Percentiles rank a stretch among this genome's conserved stretches.
Evolutionary conservation across 1,140 invertebrate genomes (phyloP).

Genomic region (Listronotus oregonensis): DNA sequence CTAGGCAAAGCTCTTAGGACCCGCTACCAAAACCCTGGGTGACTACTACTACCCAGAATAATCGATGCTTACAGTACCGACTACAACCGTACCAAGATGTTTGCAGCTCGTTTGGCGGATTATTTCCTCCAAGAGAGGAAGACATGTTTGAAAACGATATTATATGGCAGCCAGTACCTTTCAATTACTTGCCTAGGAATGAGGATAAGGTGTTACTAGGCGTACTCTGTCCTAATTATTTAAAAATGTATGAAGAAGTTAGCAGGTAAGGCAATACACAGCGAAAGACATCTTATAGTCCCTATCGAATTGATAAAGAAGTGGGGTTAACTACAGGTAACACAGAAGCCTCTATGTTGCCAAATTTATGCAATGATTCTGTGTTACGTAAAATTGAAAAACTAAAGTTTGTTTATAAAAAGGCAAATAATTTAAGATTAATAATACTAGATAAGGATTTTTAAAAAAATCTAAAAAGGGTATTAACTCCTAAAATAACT

Average conservation of each 20-base stretch:
- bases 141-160: conserved; percentile 74
- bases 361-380: no score
- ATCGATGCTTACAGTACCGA: conserved; percentile 45
- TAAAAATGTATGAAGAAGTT: conserved; percentile 24
- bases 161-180: conserved; percentile 85
- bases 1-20: conserved; percentile 65
- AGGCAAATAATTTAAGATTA: no score
- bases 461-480: no score
- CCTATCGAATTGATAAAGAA: no score
- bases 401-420: no score
- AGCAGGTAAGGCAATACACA: no score
- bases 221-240: conserved; percentile 26
- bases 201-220: conserved; percentile 32
- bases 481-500: no score
- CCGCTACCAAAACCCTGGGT: conserved; percentile 63
- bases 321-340: no score
- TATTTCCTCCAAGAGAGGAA: conserved; percentile 73
- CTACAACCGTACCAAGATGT: conserved; percentile 65
- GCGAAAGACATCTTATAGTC: no score
- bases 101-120: conserved; percentile 74
- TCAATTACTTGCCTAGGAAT: conserved; percentile 52
- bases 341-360: no score
- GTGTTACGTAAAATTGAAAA: no score
- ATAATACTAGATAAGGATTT: no score
- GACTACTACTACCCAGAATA: conserved; percentile 61